phyloP scores from a whole-genome alignment of 1,140 invertebrate species.

The Myzus persicae region DNA sequence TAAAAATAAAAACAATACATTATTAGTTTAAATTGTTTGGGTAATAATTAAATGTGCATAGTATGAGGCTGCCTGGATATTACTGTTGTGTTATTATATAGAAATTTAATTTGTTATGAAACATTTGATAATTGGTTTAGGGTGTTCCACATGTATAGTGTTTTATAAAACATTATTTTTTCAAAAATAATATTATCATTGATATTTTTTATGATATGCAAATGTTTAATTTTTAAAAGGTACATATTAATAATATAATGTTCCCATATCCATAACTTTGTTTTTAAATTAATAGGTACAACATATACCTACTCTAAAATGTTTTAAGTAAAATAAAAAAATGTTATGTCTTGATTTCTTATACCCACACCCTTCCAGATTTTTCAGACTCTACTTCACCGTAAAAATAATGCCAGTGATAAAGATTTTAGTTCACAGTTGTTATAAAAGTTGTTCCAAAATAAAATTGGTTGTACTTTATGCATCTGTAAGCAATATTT shows the following conservation, averaged over 20 bases:
- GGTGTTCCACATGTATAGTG: conserved; percentile 4
- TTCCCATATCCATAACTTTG: not conserved
- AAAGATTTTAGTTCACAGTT: not conserved
- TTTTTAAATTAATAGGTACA: not conserved
- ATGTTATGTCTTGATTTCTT: not conserved
- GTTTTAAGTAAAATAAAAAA: not conserved
- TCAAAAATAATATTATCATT: conserved; percentile 11
- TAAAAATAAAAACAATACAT: not conserved
- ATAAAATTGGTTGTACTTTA: not conserved
- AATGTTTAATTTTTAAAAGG: not conserved
- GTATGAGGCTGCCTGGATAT: conserved; percentile 33
- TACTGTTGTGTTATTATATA: conserved; percentile 48
- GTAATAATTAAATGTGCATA: conserved; percentile 49
- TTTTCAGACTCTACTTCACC: not conserved
- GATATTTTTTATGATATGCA: conserved; percentile 15
- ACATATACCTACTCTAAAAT: not conserved
- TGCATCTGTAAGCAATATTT: not conserved
- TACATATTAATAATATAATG: not conserved
- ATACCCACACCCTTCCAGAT: not conserved
- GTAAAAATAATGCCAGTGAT: not conserved
- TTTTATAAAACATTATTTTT: conserved; percentile 31
- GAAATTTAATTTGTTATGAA: conserved; percentile 57
- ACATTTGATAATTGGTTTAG: conserved; percentile 49
- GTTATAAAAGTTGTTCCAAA: not conserved
- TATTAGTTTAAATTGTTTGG: conserved; percentile 41